These are phyloP conservation scores for Dioctria linearis DNA, from an alignment of 2,888 invertebrate genomes.

Conservation along the genomic window DNA sequence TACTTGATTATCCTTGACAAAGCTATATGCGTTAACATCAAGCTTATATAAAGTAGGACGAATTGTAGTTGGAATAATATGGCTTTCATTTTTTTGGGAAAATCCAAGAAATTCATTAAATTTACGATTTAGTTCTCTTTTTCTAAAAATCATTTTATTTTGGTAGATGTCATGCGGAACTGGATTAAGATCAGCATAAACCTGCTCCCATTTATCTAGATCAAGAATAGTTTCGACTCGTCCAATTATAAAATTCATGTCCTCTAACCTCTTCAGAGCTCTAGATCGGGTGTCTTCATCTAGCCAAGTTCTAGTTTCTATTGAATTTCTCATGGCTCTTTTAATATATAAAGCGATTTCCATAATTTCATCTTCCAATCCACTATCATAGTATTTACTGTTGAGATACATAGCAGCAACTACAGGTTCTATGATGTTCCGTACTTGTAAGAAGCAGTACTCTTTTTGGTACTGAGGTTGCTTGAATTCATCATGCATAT, in stretches of 20 bases:
- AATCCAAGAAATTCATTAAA: too few relatives aligned
- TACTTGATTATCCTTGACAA: not conserved
- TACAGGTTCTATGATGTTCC: not conserved
- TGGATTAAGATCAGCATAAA: slow-evolving; percentile 4
- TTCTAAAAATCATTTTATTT: too few relatives aligned
- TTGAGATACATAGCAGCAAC: slow-evolving; percentile 15
- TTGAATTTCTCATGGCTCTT: slow-evolving; percentile 1
- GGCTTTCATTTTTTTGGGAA: too few relatives aligned
- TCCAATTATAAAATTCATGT: slow-evolving; percentile 1
- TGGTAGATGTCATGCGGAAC: too few relatives aligned
- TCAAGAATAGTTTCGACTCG: slow-evolving; percentile 4
- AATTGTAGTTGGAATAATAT: too few relatives aligned
- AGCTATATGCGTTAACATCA: slow-evolving; percentile 40
- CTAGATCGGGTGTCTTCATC: not conserved
- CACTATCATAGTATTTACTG: slow-evolving; percentile 10
- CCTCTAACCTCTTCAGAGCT: slow-evolving; percentile 1
- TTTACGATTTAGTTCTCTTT: too few relatives aligned
- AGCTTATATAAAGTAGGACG: not conserved
- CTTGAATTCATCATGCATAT: slow-evolving; percentile 15
- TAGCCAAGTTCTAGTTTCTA: slow-evolving; percentile 8
- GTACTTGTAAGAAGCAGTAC: not conserved
- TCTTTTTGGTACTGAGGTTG: not conserved
- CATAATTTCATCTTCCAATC: slow-evolving; percentile 2
- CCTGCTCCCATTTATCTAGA: not conserved
- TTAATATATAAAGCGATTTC: not conserved